Conservation (phyloP, 1,140 invertebrate genomes). For the Archegozetes longisetosus region DNA sequence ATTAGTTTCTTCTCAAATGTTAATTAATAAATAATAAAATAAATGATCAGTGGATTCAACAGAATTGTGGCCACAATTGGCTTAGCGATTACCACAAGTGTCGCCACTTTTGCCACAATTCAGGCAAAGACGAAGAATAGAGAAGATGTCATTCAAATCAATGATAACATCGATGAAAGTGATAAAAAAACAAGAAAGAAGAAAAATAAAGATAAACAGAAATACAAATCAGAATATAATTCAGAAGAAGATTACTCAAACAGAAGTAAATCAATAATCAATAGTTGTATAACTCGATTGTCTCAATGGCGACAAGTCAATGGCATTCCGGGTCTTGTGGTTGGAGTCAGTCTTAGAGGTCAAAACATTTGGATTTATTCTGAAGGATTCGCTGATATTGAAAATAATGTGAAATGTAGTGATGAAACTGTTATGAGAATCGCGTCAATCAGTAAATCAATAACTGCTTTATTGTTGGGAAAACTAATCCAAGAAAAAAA, state of each 20-base stretch:
- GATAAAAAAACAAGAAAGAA: too few species aligned
- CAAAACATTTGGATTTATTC: conserved; percentile 35
- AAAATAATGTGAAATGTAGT: conserved; percentile 36
- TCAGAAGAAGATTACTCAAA: too few species aligned
- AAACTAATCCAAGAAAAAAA: conserved; percentile 37
- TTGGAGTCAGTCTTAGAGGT: conserved; percentile 41
- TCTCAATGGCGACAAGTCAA: neutral
- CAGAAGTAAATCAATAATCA: neutral
- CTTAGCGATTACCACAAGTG: neutral
- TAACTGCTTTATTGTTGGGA: conserved; percentile 40
- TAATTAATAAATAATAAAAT: too few species aligned
- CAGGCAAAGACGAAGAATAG: neutral
- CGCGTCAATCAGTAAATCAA: conserved; percentile 44
- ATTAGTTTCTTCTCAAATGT: too few species aligned
- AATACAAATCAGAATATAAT: too few species aligned
- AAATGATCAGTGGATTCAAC: neutral
- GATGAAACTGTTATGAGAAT: conserved; percentile 42
- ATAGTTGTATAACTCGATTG: neutral
- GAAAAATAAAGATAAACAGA: too few species aligned
- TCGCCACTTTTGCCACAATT: neutral
- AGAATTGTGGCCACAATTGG: neutral
- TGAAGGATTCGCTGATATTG: conserved; percentile 42
- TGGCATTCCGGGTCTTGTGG: conserved; percentile 33
- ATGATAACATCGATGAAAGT: neutral
- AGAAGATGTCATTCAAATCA: neutral